Percentiles rank a stretch among this genome's conserved stretches.
Conservation (phyloP, 2,888 invertebrate species). For the Cyclophora punctaria region DNA sequence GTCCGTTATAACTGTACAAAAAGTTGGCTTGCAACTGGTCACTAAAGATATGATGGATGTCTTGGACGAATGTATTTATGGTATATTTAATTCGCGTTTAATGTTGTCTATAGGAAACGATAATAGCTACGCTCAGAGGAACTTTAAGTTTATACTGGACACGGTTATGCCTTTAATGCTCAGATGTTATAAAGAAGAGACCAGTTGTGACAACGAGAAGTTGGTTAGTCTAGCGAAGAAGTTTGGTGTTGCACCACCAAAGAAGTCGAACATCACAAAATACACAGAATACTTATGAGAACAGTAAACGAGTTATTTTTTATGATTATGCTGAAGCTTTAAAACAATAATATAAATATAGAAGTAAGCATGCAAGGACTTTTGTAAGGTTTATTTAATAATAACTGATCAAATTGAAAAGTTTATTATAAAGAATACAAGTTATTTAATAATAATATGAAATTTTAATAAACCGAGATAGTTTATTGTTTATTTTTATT, state of each 20-base stretch:
- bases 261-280: slow-evolving; percentile 78
- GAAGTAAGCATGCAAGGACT: slow-evolving; percentile 65
- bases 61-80: slow-evolving; percentile 82
- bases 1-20: slow-evolving; percentile 81
- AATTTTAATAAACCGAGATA: slow-evolving; percentile 66
- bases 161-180: slow-evolving; percentile 79
- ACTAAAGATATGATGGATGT: slow-evolving; percentile 83
- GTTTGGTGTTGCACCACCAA: slow-evolving; percentile 70
- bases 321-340: slow-evolving; percentile 69
- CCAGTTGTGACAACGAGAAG: slow-evolving; percentile 75
- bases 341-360: slow-evolving; percentile 69
- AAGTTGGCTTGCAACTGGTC: slow-evolving; percentile 84
- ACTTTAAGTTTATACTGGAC: slow-evolving; percentile 81
- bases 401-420: slow-evolving; percentile 57
- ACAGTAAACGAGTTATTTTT: slow-evolving; percentile 59
- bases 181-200: slow-evolving; percentile 75
- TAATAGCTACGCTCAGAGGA: slow-evolving; percentile 73
- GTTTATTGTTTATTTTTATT: slow-evolving; percentile 49
- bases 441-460: slow-evolving; percentile 63
- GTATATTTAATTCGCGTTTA: slow-evolving; percentile 84
- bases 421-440: too few species aligned
- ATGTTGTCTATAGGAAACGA: slow-evolving; percentile 67
- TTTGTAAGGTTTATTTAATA: slow-evolving; percentile 69
- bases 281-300: slow-evolving; percentile 80
- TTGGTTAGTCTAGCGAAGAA: slow-evolving; percentile 69